phyloP scores from a whole-genome alignment of 2,113 vertebrate species.

The Eublepharis macularius region DNA sequence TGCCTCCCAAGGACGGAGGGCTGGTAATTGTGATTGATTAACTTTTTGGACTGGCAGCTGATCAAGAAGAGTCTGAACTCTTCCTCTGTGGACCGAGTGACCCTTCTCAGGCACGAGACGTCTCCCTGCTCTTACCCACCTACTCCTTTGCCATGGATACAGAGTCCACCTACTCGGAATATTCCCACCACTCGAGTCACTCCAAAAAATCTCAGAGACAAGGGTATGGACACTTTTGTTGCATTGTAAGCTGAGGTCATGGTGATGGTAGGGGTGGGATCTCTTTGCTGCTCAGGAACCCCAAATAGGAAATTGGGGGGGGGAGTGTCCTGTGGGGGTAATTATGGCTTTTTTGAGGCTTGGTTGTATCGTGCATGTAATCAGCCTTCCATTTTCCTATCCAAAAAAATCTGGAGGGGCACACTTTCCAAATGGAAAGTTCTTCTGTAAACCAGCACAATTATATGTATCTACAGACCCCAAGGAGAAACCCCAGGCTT shows the following conservation, averaged over 20 bases:
- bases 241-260: neutral
- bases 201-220: constrained; percentile 93
- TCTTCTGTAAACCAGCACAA: too few relatives aligned
- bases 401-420: too few relatives aligned
- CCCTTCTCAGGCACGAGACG: constrained; percentile 36
- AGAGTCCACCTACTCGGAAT: constrained; percentile 94
- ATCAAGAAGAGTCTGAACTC: constrained; percentile 48
- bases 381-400: too few relatives aligned
- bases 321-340: neutral
- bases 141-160: constrained; percentile 89
- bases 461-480: too few relatives aligned
- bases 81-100: constrained; percentile 48
- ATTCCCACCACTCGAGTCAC: constrained; percentile 94
- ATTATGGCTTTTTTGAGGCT: neutral
- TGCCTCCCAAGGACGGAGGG: constrained; percentile 21
- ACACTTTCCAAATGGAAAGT: too few relatives aligned
- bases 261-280: accelerated
- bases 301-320: neutral
- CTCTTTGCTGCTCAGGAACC: neutral
- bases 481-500: too few relatives aligned
- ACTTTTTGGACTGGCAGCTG: constrained; percentile 45
- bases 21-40: constrained; percentile 22
- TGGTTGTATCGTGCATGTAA: neutral
- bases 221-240: constrained; percentile 78
- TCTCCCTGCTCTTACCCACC: constrained; percentile 17